Evolutionary conservation across 2,113 vertebrate species (phyloP).

Genomic region (Laticauda colubrina): DNA sequence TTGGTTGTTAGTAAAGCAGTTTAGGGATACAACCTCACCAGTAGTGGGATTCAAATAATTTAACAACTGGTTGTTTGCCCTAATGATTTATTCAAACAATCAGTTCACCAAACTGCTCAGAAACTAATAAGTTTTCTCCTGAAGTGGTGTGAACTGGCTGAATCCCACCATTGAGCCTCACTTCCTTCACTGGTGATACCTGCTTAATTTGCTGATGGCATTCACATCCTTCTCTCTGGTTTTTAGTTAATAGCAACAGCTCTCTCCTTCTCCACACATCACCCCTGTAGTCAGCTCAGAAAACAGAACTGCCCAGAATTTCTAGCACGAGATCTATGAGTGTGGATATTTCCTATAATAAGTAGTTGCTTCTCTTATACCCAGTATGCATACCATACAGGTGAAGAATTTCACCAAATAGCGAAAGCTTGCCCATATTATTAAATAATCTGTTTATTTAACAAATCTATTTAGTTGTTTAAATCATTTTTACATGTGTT

Average conservation of each 20-base stretch:
- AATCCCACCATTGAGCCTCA: too few relatives aligned
- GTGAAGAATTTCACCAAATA: background rate
- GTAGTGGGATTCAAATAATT: too few relatives aligned
- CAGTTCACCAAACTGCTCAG: too few relatives aligned
- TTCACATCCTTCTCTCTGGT: background rate
- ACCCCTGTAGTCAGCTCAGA: background rate
- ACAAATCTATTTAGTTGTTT: background rate
- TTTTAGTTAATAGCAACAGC: background rate
- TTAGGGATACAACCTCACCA: too few relatives aligned
- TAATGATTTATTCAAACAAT: too few relatives aligned
- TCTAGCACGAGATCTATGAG: background rate
- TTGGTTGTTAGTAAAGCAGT: too few relatives aligned
- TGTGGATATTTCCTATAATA: background rate
- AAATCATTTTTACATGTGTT: background rate
- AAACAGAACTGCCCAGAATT: background rate
- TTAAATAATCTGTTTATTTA: background rate
- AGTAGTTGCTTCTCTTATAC: background rate
- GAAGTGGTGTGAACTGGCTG: too few relatives aligned
- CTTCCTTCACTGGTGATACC: background rate
- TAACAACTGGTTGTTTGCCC: too few relatives aligned
- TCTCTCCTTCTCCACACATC: too few relatives aligned
- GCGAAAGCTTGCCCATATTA: conserved; percentile 3
- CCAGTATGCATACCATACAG: background rate
- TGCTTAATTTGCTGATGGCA: too few relatives aligned
- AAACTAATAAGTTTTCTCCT: too few relatives aligned